Percentiles rank a stretch among this genome's conserved stretches.
These are phyloP conservation scores for Alfaro cultratus DNA, from an alignment of 2,797 vertebrate species.

Conservation along the genomic window DNA sequence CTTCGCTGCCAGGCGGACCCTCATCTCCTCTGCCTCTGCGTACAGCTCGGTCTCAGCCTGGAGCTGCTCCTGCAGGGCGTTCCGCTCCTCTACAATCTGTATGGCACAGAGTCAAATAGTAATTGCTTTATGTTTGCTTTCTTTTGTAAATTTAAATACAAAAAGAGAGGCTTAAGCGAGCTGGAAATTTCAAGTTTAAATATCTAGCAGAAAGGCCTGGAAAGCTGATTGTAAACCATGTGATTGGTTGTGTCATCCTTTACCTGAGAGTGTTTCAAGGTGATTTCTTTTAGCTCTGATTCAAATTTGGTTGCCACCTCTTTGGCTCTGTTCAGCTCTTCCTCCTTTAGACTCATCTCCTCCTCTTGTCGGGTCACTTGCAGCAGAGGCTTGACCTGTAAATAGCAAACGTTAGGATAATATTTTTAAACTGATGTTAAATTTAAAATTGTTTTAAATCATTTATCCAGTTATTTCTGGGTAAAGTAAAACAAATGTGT, in stretches of 20 bases:
- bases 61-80: constrained; percentile 91
- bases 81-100: constrained; percentile 91
- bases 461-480: neutral
- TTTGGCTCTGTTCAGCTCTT: constrained; percentile 88
- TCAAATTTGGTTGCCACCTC: constrained; percentile 88
- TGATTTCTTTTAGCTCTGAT: constrained; percentile 89
- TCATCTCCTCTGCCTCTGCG: constrained; percentile 96
- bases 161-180: neutral
- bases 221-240: neutral
- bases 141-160: neutral
- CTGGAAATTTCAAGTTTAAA: neutral
- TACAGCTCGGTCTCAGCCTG: constrained; percentile 95
- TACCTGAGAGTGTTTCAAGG: constrained; percentile 89
- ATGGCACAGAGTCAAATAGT: neutral
- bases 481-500: neutral
- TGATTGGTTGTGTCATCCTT: constrained; percentile 15
- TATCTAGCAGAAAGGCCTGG: neutral
- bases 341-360: constrained; percentile 95
- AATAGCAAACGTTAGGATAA: neutral
- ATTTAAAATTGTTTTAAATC: neutral
- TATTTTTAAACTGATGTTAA: neutral
- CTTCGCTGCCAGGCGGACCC: constrained; percentile 90
- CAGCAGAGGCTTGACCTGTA: constrained; percentile 94
- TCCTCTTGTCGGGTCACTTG: constrained; percentile 98
- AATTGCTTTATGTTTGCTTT: neutral